Conservation (phyloP, 2,113 vertebrate species). For the Amphiprion ocellaris region DNA sequence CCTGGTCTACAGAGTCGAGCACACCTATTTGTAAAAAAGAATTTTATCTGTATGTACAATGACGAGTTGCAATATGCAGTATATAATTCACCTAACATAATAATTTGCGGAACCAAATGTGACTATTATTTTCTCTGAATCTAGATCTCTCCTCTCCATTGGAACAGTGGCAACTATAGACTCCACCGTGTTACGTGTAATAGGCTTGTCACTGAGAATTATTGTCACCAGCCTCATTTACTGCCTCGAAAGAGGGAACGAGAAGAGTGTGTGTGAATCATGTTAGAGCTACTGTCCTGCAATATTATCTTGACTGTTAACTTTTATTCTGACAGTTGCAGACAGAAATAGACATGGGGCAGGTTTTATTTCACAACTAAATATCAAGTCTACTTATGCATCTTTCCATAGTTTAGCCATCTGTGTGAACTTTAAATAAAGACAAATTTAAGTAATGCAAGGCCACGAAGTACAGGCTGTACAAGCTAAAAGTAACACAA, state of each 20-base stretch:
- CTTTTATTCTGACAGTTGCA: conserved; percentile 42
- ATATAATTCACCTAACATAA: not conserved
- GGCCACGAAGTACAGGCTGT: not conserved
- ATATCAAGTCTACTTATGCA: conserved; percentile 38
- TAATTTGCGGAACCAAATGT: conserved; percentile 4
- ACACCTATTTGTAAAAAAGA: not conserved
- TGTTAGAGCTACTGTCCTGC: conserved; percentile 63
- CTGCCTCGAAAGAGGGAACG: conserved; percentile 35
- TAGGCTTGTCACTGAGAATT: conserved; percentile 76
- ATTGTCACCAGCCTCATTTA: conserved; percentile 68
- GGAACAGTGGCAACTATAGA: conserved; percentile 54
- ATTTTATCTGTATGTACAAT: conserved; percentile 5
- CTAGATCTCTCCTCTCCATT: conserved; percentile 21
- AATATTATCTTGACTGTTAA: conserved; percentile 62
- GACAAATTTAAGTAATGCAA: conserved; percentile 3
- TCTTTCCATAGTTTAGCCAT: conserved; percentile 32
- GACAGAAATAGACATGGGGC: conserved; percentile 33
- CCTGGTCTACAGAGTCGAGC: not conserved
- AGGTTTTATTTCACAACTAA: conserved; percentile 24
- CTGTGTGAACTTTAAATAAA: conserved; percentile 30
- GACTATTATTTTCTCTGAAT: conserved; percentile 38
- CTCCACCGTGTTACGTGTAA: conserved; percentile 57
- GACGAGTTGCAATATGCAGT: not conserved
- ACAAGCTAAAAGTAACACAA: not conserved
- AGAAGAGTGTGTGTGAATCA: conserved; percentile 49